Conservation (phyloP, 1,140 invertebrate genomes). For the Neocloeon triangulifer region DNA sequence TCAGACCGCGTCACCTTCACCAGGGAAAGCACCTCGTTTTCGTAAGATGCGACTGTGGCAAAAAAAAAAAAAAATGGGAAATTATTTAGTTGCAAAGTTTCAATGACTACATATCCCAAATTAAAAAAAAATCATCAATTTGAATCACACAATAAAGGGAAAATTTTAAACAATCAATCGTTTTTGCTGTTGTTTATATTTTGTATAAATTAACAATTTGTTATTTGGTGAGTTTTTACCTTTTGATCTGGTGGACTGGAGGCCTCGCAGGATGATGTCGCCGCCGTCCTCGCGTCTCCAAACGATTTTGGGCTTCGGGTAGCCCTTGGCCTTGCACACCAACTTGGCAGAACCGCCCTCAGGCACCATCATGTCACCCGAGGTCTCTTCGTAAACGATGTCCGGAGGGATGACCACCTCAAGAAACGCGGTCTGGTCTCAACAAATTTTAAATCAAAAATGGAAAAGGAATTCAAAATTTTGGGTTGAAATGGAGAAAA, state of each 20-base stretch:
- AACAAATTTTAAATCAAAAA: too few species aligned
- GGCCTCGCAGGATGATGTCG: constrained; percentile 50
- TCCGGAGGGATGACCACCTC: constrained; percentile 81
- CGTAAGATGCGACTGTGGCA: constrained; percentile 32
- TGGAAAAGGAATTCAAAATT: constrained; percentile 11
- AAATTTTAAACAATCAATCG: neutral
- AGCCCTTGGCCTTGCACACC: constrained; percentile 62
- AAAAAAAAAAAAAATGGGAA: constrained; percentile 7
- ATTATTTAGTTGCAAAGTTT: neutral
- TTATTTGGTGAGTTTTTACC: constrained; percentile 18
- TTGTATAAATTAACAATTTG: constrained; percentile 4
- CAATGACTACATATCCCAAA: neutral
- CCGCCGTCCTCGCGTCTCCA: constrained; percentile 74
- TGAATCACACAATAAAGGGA: neutral
- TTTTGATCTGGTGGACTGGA: constrained; percentile 38
- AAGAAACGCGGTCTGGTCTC: constrained; percentile 52
- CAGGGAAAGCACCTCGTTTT: constrained; percentile 50
- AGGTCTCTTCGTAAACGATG: constrained; percentile 68
- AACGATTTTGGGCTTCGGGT: constrained; percentile 58
- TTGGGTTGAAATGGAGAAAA: constrained; percentile 5
- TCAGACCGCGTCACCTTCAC: constrained; percentile 60
- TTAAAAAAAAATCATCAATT: neutral
- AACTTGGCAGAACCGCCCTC: constrained; percentile 74
- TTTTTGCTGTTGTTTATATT: neutral
- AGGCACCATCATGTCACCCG: constrained; percentile 72